Base-by-base conservation (phyloP, 2,888 invertebrate genomes). In the Phaonia tiefii region DNA sequence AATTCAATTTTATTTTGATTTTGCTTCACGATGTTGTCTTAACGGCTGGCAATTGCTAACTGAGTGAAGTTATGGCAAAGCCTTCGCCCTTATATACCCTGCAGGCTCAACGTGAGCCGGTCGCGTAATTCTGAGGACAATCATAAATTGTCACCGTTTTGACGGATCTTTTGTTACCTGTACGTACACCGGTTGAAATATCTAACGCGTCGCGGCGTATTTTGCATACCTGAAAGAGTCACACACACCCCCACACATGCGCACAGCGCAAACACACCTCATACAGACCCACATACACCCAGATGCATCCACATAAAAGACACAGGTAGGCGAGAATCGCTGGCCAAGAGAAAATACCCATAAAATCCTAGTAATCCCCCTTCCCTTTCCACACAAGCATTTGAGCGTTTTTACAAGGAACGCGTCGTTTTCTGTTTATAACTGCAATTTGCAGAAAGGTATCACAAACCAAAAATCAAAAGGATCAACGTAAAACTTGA, bases 371-470 rank as follows among this genome's bases (percentile, higher is more conserved):
- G 42, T 74, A 70, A 79, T 82, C 58, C 74, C 39, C 22, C 42
- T 54, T 22, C 44, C 31, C 73, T 25, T 42, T n/a, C n/a, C n/a
- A n/a, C 63, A 22, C 17, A 44, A 13, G 60, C 58, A 58, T 54
- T 54, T 20, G 44, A 25, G 7, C 71, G 76, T 66, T 71, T 69
- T 67, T 54, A 44, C 31, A 17, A 66, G 58, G 70, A 79, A 79
- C 0, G 15, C n/a, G 63, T 25, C n/a, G 22, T 11, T 20, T 13
- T 8, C 37, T 31, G 56, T 84, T 84, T 83, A 83, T 80, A 46
- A 31, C 70, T 67, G 63, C 71, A 75, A 80, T 82, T 82, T 78
- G 77, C 75, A 79, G 82, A 80, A 78, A 60, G 69, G 37, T 44
- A 17, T 56, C 54, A 20, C 42, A 46, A 69, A 65, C 51, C 49